Percentiles rank a stretch among this genome's conserved stretches.
phyloP scores from a whole-genome alignment of 2,113 vertebrate species.

The Centrocercus urophasianus region DNA sequence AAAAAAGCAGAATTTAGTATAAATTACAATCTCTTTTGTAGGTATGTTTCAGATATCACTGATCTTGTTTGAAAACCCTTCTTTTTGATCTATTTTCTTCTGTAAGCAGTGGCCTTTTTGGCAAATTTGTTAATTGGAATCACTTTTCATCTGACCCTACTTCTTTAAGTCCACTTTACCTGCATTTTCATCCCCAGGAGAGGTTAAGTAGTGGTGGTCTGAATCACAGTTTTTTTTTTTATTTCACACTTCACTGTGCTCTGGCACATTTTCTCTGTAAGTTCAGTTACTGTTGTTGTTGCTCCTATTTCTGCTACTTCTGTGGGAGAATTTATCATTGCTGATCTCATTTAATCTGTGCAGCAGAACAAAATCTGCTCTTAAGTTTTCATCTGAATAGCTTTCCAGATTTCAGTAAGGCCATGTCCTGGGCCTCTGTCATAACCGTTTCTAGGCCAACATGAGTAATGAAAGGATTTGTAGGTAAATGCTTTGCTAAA shows the following conservation, averaged over 20 bases:
- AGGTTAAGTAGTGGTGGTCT: conserved; percentile 23
- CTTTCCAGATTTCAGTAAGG: not conserved
- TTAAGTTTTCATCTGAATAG: not conserved
- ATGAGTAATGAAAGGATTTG: fast-evolving
- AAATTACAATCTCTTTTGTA: not conserved
- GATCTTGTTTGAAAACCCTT: not conserved
- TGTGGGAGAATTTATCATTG: not conserved
- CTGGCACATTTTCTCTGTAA: not conserved
- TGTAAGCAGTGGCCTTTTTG: not conserved
- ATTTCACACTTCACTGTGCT: not conserved
- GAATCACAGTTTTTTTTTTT: conserved; percentile 26
- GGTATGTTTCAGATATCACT: not conserved
- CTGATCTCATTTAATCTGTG: not conserved
- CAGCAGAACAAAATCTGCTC: not conserved
- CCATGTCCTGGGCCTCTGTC: fast-evolving
- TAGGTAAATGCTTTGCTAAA: not conserved
- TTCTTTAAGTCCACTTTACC: conserved; percentile 1
- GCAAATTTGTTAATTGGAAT: conserved; percentile 18
- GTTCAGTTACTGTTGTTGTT: not conserved
- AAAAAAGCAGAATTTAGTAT: fast-evolving
- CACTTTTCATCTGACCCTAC: not conserved
- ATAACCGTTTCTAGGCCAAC: not conserved
- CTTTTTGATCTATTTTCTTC: not conserved
- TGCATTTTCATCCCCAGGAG: not conserved
- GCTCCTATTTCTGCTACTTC: not conserved